phyloP scores from a whole-genome alignment of 2,113 vertebrate genomes.

The Megaceryle torquata region DNA sequence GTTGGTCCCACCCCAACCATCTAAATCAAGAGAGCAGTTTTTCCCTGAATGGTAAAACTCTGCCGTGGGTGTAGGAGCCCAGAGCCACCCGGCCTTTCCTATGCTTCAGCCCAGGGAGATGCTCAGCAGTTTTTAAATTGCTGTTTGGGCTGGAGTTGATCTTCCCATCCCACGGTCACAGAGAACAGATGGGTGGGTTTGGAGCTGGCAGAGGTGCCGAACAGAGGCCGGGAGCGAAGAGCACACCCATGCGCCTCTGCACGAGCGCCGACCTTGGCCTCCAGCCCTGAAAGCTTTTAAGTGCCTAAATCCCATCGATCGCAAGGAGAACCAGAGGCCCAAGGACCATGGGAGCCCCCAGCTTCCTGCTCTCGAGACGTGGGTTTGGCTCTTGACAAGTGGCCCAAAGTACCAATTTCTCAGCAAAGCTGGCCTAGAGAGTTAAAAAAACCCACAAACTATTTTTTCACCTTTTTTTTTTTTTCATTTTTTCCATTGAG shows the following conservation, averaged over 20 bases:
- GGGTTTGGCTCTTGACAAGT: neutral
- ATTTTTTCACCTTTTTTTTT: no score
- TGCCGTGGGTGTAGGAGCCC: neutral
- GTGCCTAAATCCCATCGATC: neutral
- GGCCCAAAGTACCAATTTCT: neutral
- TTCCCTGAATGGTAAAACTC: neutral
- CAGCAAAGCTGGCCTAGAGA: neutral
- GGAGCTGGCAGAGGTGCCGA: neutral
- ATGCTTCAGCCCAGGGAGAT: fast-evolving
- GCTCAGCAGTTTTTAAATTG: neutral
- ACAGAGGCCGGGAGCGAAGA: neutral
- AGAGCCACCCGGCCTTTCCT: fast-evolving
- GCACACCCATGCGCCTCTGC: neutral
- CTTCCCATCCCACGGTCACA: neutral
- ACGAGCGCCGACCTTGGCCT: neutral
- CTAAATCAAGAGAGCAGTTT: neutral
- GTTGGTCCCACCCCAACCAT: fast-evolving
- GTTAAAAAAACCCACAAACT: fast-evolving
- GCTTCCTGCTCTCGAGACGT: neutral
- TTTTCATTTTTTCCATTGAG: neutral
- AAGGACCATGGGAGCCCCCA: neutral
- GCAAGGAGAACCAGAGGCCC: neutral
- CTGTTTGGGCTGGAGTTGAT: neutral
- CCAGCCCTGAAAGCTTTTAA: neutral
- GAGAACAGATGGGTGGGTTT: neutral